Percentiles rank a stretch among this genome's conserved stretches.
Evolutionary conservation across 2,888 invertebrate genomes (phyloP).

Genomic region (Acleris holmiana): DNA sequence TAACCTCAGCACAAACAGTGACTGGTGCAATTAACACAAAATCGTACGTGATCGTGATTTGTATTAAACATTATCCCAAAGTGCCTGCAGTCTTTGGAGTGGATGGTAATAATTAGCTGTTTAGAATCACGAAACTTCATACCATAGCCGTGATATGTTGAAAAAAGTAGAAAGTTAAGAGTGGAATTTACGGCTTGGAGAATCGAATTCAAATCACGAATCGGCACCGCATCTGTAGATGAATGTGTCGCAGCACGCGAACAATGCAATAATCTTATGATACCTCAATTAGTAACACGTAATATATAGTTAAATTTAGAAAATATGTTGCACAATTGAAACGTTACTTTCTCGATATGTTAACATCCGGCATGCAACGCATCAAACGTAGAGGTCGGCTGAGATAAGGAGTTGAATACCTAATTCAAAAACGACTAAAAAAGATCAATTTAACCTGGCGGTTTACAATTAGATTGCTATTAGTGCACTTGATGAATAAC

Average conservation of each 20-base stretch:
- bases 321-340: conserved; percentile 42
- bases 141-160: conserved; percentile 46
- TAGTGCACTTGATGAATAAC: conserved; percentile 27
- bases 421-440: conserved; percentile 23
- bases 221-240: conserved; percentile 47
- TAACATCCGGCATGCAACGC: conserved; percentile 33
- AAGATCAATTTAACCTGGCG: conserved; percentile 1
- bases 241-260: conserved; percentile 60
- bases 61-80: conserved; percentile 5
- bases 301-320: conserved; percentile 47
- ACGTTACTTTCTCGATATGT: conserved; percentile 50
- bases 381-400: conserved; percentile 8
- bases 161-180: conserved; percentile 67
- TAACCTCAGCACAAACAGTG: neutral
- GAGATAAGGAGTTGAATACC: conserved; percentile 14
- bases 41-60: conserved; percentile 9
- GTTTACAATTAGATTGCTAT: conserved; percentile 30
- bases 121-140: conserved; percentile 32
- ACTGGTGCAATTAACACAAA: conserved; percentile 3
- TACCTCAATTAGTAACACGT: conserved; percentile 51
- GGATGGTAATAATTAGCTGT: conserved; percentile 18
- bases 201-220: conserved; percentile 59
- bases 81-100: conserved; percentile 13
- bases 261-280: conserved; percentile 45
- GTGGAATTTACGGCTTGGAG: conserved; percentile 51